Base-by-base conservation (phyloP, 2,797 vertebrate genomes). In the Semotilus atromaculatus region DNA sequence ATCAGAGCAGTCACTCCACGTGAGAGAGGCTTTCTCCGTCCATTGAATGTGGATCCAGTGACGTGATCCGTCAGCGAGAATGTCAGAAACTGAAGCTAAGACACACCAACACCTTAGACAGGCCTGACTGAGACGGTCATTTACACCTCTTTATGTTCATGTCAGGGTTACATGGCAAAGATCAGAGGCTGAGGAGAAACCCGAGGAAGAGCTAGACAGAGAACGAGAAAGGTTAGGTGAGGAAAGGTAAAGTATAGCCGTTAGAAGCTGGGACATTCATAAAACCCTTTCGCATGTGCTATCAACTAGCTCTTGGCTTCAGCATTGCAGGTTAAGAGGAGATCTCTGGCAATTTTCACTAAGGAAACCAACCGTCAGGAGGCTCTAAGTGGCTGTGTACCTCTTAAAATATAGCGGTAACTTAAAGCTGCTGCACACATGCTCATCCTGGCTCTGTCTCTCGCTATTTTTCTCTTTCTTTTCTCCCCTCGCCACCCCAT, bases 311-410 rank as follows among this genome's bases (percentile, higher is more conserved):
- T 45, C 34, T 80, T 82, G 51, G 70, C 88, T 88, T 90, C 67
- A 75, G 71, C 66, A n/a, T 87, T 83, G 89, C 85, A 88, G 73
- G 62, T 91, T 83, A 90, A 91, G 88, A 87, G 84, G 78, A 80
- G 68, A 88, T 83, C 78, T 89, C 91, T 94, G 92, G 87, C 55
- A 88, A 85, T 88, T 87, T 86, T 94, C 90, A 92, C 73, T 72
- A 88, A 91, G 92, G 91, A 94, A 93, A 90, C 90, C 77, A 91
- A 88, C 79, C 89, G 89, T 93, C 93, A 91, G 21, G 81, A 88
- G 83, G 40, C 85, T 85, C 55, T 83, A 91, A 93, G 92, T 91
- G 90, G 83, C 87, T 83, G 58, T 86, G 89, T 90, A 79, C 90
- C 72, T 82, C 76, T 64, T 73, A 80, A 70, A 82, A 82, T 85